Conservation (phyloP, 2,888 invertebrate genomes). For the Aporophyla nigra region DNA sequence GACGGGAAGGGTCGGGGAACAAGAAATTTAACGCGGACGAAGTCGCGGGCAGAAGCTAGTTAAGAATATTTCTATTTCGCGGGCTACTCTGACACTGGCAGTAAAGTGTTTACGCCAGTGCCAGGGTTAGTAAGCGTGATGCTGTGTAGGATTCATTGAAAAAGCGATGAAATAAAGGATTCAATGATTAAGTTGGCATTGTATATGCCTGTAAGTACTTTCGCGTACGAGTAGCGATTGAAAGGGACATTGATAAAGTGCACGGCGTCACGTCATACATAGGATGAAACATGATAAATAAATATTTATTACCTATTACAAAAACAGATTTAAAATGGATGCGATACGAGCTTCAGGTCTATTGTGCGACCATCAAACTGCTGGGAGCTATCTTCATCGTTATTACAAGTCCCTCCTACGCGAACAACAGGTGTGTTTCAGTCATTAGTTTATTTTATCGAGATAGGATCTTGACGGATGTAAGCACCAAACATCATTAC, state of each 20-base stretch:
- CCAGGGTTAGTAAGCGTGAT: conserved; percentile 13
- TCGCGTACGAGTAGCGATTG: conserved; percentile 2
- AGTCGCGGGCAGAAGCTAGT: too few species aligned
- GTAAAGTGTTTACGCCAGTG: too few species aligned
- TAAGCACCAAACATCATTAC: conserved; percentile 84
- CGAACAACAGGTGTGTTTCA: conserved; percentile 84
- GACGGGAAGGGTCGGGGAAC: too few species aligned
- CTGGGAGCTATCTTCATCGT: conserved; percentile 81
- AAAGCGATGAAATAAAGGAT: conserved; percentile 6
- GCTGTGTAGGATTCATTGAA: conserved; percentile 30
- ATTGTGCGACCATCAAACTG: conserved; percentile 79
- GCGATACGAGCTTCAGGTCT: conserved; percentile 66
- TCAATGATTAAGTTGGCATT: background rate
- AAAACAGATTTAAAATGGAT: conserved; percentile 63
- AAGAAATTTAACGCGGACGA: too few species aligned
- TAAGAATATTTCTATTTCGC: too few species aligned
- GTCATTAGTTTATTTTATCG: conserved; percentile 86
- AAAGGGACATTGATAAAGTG: conserved; percentile 60
- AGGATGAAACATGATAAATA: conserved; percentile 65
- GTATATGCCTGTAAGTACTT: conserved; percentile 10
- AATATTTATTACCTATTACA: conserved; percentile 65
- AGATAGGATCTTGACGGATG: conserved; percentile 89
- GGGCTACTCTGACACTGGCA: too few species aligned
- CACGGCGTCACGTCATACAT: conserved; percentile 53
- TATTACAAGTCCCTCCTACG: conserved; percentile 79